Percentiles rank a stretch among this genome's conserved stretches.
phyloP scores from a whole-genome alignment of 2,797 vertebrate genomes.

The Onychomys arenicola region DNA sequence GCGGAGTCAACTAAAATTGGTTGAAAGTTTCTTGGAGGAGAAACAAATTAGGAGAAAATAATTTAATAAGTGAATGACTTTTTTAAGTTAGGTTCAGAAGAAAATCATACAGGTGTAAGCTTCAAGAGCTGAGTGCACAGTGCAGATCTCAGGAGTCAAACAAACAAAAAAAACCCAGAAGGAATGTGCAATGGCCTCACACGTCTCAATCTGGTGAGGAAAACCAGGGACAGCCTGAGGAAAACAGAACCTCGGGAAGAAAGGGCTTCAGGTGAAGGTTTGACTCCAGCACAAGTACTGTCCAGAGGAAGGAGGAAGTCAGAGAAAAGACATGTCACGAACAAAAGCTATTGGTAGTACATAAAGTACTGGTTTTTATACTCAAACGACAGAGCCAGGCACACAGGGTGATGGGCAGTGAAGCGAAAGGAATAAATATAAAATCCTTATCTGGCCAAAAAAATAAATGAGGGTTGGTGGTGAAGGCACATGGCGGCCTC shows the following conservation, averaged over 20 bases:
- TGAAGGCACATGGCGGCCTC: background rate
- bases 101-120: background rate
- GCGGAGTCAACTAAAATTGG: background rate
- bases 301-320: background rate
- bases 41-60: constrained; percentile 18
- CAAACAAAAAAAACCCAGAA: no score
- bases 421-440: background rate
- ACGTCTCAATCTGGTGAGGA: background rate
- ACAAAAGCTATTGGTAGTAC: background rate
- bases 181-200: background rate
- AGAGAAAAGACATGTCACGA: background rate
- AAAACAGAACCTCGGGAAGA: background rate
- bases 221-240: background rate
- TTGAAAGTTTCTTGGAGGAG: background rate
- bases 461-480: background rate
- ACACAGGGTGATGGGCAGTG: background rate
- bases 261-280: background rate
- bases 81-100: background rate
- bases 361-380: background rate
- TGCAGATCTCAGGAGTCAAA: background rate
- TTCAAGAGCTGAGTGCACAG: background rate
- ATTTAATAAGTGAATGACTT: background rate
- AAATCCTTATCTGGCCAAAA: background rate
- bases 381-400: background rate
- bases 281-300: background rate